Percentiles rank a stretch among this genome's conserved stretches.
Evolutionary conservation across 2,888 invertebrate species (phyloP).

Genomic region (Epinotia ramella): DNA sequence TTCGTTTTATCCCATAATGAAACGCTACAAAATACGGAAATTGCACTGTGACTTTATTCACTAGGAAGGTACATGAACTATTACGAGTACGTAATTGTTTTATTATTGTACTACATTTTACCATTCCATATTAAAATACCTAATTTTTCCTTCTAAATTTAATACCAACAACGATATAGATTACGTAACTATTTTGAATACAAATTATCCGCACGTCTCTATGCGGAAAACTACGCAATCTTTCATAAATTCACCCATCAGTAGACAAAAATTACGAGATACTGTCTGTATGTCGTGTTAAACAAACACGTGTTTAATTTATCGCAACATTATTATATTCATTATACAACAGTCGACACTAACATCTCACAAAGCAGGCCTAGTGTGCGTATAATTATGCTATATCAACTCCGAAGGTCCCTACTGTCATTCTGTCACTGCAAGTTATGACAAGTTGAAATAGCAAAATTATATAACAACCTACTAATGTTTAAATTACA

Average conservation of each 20-base stretch:
- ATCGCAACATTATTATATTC: neutral
- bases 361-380: neutral
- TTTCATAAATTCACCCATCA: neutral
- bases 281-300: neutral
- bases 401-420: slow-evolving; percentile 27
- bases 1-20: too few relatives aligned
- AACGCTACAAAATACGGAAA: too few relatives aligned
- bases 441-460: slow-evolving; percentile 29
- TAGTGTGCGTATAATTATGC: slow-evolving; percentile 28
- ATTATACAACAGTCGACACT: slow-evolving; percentile 1
- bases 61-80: too few relatives aligned
- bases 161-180: neutral
- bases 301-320: slow-evolving; percentile 18
- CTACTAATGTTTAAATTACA: slow-evolving; percentile 30
- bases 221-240: too few relatives aligned
- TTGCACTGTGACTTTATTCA: too few relatives aligned
- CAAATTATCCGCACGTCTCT: neutral
- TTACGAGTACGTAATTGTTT: neutral
- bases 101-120: neutral
- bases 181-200: neutral
- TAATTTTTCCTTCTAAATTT: slow-evolving; percentile 6
- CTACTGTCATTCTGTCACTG: slow-evolving; percentile 30
- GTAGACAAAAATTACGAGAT: neutral
- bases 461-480: slow-evolving; percentile 32
- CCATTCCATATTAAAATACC: neutral